A percentile compares a stretch with the other conserved stretches of the same genome.
phyloP scores from a whole-genome alignment of 2,113 vertebrate species.

The Sorex fumeus region DNA sequence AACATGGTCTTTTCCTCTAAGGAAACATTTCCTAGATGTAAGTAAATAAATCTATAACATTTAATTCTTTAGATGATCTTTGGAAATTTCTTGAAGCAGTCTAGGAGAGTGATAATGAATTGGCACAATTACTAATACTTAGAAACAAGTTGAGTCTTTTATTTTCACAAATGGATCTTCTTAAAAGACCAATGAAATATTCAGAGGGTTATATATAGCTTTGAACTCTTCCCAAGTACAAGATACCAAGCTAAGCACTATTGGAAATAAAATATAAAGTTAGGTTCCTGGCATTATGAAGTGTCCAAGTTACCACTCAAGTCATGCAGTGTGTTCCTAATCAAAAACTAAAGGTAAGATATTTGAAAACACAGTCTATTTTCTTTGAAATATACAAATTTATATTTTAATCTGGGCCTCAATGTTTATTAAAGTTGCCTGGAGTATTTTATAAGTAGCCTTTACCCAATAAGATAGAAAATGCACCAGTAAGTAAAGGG shows the following conservation, averaged over 20 bases:
- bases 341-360: neutral
- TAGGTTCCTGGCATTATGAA: neutral
- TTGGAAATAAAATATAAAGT: neutral
- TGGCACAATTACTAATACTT: neutral
- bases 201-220: neutral
- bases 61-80: neutral
- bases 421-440: neutral
- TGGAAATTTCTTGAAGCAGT: slow-evolving; percentile 18
- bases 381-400: neutral
- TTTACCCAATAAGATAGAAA: neutral
- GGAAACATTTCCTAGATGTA: neutral
- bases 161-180: neutral
- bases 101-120: neutral
- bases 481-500: neutral
- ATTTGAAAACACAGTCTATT: neutral
- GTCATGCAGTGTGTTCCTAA: neutral
- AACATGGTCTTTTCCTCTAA: neutral
- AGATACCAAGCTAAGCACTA: neutral
- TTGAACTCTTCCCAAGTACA: neutral
- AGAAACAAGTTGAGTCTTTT: slow-evolving; percentile 37
- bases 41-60: neutral
- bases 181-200: neutral
- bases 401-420: neutral
- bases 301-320: neutral
- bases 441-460: neutral